Base-by-base conservation (phyloP, 2,888 invertebrate genomes). In the Chloroclysta siterata region DNA sequence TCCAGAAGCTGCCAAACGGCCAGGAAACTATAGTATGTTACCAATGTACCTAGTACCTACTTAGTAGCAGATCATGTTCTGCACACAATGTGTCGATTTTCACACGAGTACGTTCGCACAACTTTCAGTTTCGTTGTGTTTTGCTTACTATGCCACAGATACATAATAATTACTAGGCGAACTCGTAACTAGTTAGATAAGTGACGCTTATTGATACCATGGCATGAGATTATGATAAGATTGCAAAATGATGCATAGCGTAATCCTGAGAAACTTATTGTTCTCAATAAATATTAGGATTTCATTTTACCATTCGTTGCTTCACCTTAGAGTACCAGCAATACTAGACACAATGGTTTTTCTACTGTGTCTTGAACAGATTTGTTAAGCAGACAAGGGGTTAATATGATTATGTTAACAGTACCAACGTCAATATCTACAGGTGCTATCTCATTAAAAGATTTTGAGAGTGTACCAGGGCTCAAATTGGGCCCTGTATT, bases 101-200 rank as follows among this genome's bases (percentile, higher is more conserved):
- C 90, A 76, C 90, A 89, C 88, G 88, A 76, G 82, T 79, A 81
- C 81, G 71, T 85, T 88, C 81, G 81, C 84, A 85, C 77, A 77
- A 83, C 87, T 89, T 87, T 89, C 88, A 73, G 82, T 88, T 89
- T 88, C 84, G 54, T 66, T 70, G 74, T 77, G 74, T 76, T 76
- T 74, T 72, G 63, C 71, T 65, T 61, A 53, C 62, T 55, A 56
- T 50, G 53, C 41, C 53, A 56, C 53, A 53, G 42, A 51, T 51
- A 17, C 54, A 42, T 55, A 61, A 44, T 51, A 50, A 53, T 54
- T 60, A 29, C 53, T 60, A 28, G 42, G 54, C 36, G 52, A 59
- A 59, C 42, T 51, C 41, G 61, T 73, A 72, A 72, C 68, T 67
- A 46, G 72, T 81, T 78, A 76, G 77, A 75, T 79, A 80, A 80